A percentile compares a stretch with the other conserved stretches of the same genome.
phyloP scores from a whole-genome alignment of 1,140 invertebrate species.

The Thaumetopoea pityocampa region DNA sequence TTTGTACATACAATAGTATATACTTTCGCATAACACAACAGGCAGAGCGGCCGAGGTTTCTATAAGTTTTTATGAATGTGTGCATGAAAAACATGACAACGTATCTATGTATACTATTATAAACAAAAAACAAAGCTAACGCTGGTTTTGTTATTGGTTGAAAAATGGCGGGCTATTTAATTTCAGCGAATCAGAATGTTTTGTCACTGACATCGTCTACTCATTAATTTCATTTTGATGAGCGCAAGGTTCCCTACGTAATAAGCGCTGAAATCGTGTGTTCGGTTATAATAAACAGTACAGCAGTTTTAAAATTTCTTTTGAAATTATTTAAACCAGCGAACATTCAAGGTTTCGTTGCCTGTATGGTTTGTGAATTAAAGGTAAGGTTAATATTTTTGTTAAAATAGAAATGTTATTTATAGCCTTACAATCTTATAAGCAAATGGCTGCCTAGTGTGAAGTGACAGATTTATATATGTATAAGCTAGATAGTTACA shows the following conservation, averaged over 20 bases:
- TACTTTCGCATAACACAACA: constrained; percentile 23
- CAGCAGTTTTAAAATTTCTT: constrained; percentile 54
- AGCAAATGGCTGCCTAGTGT: constrained; percentile 75
- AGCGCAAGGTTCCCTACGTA: constrained; percentile 69
- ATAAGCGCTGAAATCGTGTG: constrained; percentile 75
- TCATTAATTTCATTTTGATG: constrained; percentile 53
- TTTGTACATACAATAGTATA: constrained; percentile 20
- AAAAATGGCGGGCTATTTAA: constrained; percentile 55
- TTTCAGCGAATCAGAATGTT: constrained; percentile 48
- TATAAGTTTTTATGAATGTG: constrained; percentile 33
- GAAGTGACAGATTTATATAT: constrained; percentile 51
- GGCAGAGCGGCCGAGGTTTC: constrained; percentile 24
- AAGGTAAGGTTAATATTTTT: constrained; percentile 10
- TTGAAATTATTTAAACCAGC: no score
- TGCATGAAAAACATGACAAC: constrained; percentile 47
- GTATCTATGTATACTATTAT: constrained; percentile 56
- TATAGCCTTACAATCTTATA: constrained; percentile 65
- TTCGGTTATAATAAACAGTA: constrained; percentile 55
- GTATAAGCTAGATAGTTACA: no score
- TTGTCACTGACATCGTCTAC: constrained; percentile 48
- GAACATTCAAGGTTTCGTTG: no score
- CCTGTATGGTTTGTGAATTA: constrained; percentile 11
- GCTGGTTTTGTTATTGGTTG: constrained; percentile 41
- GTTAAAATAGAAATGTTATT: constrained; percentile 37
- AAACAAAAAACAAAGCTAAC: constrained; percentile 73